Base-by-base conservation (phyloP, 2,888 invertebrate genomes). In the Pinctada fucata region DNA sequence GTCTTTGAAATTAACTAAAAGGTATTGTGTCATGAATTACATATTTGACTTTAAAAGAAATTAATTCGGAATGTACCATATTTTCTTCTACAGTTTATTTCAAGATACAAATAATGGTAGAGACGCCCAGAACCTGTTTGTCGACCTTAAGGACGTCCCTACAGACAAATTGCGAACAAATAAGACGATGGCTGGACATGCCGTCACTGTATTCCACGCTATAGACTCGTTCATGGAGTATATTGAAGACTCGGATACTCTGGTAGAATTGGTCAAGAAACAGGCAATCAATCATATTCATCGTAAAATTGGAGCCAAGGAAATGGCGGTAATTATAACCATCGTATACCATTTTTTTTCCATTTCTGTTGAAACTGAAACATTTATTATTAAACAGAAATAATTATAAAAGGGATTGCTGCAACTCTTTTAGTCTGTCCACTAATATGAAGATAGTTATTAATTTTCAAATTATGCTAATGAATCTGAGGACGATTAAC, bases 201-300 rank as follows among this genome's bases (percentile, higher is more conserved):
- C 74, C 1, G 70, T 74, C 52, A 73, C 73, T 49, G 76, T 76
- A 1, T 51, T 79, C 45, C 76, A 79, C 8, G 73, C 76, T 4
- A 13, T 79, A 48, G 76, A 71, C 69, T 79, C 79, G 1, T 76
- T 72, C 65, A 63, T 79, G 10, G 79, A 79, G 50, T 74, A 66
- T 66, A 16, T 79, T 5, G 74, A 77, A 6, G 79, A 79, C n/a
- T 3, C 52, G 2, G 76, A 79, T 10, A 69, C 66, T n/a, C 66
- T 79, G 4, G 66, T 58, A 8, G 76, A 79, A 52, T 50, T 79
- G 2, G 72, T 79, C 0, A 73, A 49, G 51, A 79, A 79, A 69
- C 74, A 52, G 3, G 76, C 79, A 10, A 49, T 31, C 48, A 70
- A 31, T 6, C 79, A 79, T 58, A 16, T 76, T 45, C 50, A 70